Conservation (phyloP, 2,113 vertebrate species). For the Chamaetylas fuelleborni region DNA sequence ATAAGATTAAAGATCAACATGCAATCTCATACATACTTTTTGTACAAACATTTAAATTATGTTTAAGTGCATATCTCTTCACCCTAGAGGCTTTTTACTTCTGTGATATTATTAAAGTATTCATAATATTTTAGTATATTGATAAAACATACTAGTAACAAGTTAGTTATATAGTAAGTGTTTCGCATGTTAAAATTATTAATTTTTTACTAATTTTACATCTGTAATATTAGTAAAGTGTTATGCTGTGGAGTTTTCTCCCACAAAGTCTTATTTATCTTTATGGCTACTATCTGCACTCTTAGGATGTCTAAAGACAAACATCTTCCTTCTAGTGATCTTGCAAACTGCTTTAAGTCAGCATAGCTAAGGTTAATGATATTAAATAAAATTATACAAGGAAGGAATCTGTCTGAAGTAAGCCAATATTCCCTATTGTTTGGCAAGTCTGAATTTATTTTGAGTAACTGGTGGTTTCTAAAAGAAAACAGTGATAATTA, state of each 20-base stretch:
- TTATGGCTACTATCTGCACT: background rate
- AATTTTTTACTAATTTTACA: background rate
- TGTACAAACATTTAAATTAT: background rate
- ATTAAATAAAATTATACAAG: background rate
- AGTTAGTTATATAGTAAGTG: no score
- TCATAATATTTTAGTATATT: background rate
- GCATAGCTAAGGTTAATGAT: background rate
- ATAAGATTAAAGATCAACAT: background rate
- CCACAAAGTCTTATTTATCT: background rate
- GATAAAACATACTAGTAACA: background rate
- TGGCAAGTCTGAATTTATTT: background rate
- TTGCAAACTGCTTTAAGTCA: background rate
- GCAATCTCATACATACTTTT: background rate
- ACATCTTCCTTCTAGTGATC: background rate
- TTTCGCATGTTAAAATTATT: background rate
- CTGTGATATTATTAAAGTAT: background rate
- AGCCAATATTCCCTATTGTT: background rate
- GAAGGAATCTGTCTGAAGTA: slow-evolving; percentile 5
- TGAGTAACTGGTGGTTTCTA: background rate
- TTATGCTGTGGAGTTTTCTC: background rate
- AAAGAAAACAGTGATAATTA: background rate
- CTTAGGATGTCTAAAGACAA: background rate
- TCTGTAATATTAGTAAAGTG: background rate
- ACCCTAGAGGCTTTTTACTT: background rate
- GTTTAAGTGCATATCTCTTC: background rate